Conservation (phyloP, 1,140 invertebrate genomes). For the Metaphire vulgaris region DNA sequence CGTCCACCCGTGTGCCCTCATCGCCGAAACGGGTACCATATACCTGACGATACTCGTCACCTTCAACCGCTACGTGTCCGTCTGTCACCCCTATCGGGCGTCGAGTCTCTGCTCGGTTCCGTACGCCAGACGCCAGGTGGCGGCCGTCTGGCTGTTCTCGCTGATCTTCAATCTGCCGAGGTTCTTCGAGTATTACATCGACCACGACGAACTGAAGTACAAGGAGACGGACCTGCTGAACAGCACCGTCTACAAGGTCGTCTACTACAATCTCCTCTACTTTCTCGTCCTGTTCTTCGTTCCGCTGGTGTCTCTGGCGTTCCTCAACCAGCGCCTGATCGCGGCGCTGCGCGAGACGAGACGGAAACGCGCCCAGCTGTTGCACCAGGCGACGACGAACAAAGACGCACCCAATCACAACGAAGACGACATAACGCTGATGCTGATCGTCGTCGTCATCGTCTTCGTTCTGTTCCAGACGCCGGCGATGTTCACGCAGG, state of each 20-base stretch:
- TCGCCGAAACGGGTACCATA: slow-evolving; percentile 79
- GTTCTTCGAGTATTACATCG: slow-evolving; percentile 52
- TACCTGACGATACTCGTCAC: slow-evolving; percentile 87
- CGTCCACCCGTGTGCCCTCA: slow-evolving; percentile 75
- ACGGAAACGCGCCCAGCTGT: background rate
- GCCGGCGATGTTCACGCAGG: slow-evolving; percentile 25
- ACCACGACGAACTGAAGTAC: background rate
- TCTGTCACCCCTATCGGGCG: slow-evolving; percentile 79
- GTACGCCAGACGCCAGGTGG: slow-evolving; percentile 70
- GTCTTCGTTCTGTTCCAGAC: slow-evolving; percentile 30
- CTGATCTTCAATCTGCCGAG: slow-evolving; percentile 74
- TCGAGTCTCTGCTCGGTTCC: slow-evolving; percentile 80
- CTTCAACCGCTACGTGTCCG: slow-evolving; percentile 82
- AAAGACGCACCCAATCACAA: slow-evolving; percentile 5
- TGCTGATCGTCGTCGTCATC: slow-evolving; percentile 30
- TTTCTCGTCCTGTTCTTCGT: slow-evolving; percentile 13
- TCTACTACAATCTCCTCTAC: slow-evolving; percentile 10
- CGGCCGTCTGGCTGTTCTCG: slow-evolving; percentile 69
- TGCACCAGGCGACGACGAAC: background rate
- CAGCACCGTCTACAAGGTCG: background rate
- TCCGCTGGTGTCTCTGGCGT: slow-evolving; percentile 12
- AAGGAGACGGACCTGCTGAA: background rate
- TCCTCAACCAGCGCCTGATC: slow-evolving; percentile 12
- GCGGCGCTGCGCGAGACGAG: slow-evolving; percentile 1
- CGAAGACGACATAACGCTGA: slow-evolving; percentile 31